These are phyloP conservation scores for Yponomeuta plumbellus DNA, from an alignment of 2,888 invertebrate species.

Conservation along the genomic window DNA sequence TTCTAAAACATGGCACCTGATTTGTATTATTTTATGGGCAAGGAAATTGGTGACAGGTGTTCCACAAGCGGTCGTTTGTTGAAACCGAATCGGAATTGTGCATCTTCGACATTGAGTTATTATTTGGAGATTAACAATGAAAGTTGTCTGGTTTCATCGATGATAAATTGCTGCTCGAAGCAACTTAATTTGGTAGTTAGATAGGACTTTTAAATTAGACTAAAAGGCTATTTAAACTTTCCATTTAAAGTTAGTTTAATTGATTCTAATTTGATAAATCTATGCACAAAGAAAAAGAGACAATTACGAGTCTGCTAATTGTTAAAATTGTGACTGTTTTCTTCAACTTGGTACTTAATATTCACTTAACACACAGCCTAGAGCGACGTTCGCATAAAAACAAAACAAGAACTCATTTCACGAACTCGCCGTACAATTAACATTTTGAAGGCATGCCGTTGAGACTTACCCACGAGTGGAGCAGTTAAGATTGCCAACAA, in stretches of 20 bases:
- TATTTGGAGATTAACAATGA: conserved; percentile 24
- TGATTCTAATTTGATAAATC: too few species aligned
- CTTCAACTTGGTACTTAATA: background rate
- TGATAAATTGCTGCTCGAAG: conserved; percentile 5
- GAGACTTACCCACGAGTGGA: conserved; percentile 53
- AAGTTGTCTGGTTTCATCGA: conserved; percentile 30
- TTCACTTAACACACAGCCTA: background rate
- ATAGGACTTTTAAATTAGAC: too few species aligned
- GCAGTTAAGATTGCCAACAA: conserved; percentile 38
- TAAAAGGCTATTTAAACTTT: too few species aligned
- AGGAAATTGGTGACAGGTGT: conserved; percentile 57
- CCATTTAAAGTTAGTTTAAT: too few species aligned
- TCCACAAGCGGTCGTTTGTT: conserved; percentile 42
- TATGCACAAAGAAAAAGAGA: too few species aligned
- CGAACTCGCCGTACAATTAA: conserved; percentile 32
- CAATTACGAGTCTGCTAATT: too few species aligned
- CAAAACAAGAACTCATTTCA: conserved; percentile 14
- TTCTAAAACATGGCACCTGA: conserved; percentile 49
- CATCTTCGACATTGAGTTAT: conserved; percentile 49
- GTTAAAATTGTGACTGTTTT: too few species aligned
- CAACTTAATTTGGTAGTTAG: conserved; percentile 8
- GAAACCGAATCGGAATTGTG: conserved; percentile 31
- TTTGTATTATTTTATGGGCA: conserved; percentile 48
- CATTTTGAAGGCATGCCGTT: conserved; percentile 46
- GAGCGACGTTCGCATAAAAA: conserved; percentile 23